phyloP scores from a whole-genome alignment of 2,888 invertebrate species.

The Spisula subtruncata region DNA sequence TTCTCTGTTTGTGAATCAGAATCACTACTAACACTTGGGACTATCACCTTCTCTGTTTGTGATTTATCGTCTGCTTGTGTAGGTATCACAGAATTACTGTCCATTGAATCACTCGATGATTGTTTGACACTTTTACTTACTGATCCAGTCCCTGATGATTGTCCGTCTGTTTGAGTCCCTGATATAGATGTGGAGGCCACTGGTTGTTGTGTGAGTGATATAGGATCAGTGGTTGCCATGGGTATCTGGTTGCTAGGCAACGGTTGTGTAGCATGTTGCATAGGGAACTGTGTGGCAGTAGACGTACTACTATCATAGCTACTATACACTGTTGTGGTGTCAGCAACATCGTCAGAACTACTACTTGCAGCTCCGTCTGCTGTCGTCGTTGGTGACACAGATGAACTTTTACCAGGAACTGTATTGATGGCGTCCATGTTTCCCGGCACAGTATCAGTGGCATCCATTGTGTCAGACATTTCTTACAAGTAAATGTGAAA shows the following conservation, averaged over 20 bases:
- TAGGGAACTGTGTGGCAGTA: slow-evolving; percentile 66
- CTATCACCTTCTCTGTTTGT: not conserved
- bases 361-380: not conserved
- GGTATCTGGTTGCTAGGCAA: slow-evolving; percentile 58
- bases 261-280: slow-evolving; percentile 70
- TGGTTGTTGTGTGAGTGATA: slow-evolving; percentile 32
- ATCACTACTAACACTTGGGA: not conserved
- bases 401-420: not conserved
- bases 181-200: slow-evolving; percentile 21
- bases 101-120: not conserved
- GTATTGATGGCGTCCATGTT: slow-evolving; percentile 32
- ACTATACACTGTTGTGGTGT: slow-evolving; percentile 25
- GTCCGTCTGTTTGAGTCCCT: slow-evolving; percentile 31
- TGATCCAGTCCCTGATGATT: slow-evolving; percentile 1
- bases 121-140: not conserved
- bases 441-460: slow-evolving; percentile 13
- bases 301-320: slow-evolving; percentile 49
- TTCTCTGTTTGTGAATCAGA: not conserved
- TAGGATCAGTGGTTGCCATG: slow-evolving; percentile 62
- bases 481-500: too few relatives aligned
- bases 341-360: slow-evolving; percentile 16
- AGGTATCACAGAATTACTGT: slow-evolving; percentile 31
- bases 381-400: slow-evolving; percentile 37
- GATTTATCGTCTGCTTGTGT: slow-evolving; percentile 11
- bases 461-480: slow-evolving; percentile 21